Evolutionary conservation across 2,113 vertebrate species (phyloP).

Genomic region (Takifugu bimaculatus): DNA sequence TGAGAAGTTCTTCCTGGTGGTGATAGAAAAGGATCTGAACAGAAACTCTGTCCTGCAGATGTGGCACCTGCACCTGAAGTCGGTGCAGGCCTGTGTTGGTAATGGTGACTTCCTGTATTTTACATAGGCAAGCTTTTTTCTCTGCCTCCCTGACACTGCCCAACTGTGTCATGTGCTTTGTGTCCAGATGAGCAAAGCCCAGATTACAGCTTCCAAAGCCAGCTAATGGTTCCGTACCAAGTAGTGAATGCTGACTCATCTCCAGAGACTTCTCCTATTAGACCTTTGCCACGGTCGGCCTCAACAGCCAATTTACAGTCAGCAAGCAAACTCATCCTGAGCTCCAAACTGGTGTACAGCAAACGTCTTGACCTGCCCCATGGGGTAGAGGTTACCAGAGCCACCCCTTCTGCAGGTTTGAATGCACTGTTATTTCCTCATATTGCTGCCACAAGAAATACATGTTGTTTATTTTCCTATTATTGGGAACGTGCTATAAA

Average conservation of each 20-base stretch:
- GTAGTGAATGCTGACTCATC: conserved; percentile 80
- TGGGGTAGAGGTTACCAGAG: conserved; percentile 91
- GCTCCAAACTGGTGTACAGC: conserved; percentile 91
- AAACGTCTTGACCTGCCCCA: conserved; percentile 85
- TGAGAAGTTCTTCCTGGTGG: conserved; percentile 97
- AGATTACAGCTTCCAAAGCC: conserved; percentile 76
- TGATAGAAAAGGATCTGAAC: conserved; percentile 90
- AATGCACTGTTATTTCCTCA: not conserved
- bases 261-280: conserved; percentile 82
- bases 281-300: conserved; percentile 87
- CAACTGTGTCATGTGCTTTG: not conserved
- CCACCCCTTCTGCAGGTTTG: conserved; percentile 94
- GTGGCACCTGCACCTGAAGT: conserved; percentile 97
- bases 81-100: conserved; percentile 93
- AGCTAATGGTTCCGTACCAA: conserved; percentile 82
- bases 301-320: conserved; percentile 97
- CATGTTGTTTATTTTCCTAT: no score
- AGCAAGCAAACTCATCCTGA: conserved; percentile 96
- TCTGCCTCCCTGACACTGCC: no score
- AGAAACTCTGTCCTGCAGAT: conserved; percentile 90
- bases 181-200: conserved; percentile 61
- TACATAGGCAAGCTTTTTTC: no score
- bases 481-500: no score
- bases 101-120: not conserved
- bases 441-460: no score